phyloP scores from a whole-genome alignment of 2,113 vertebrate species.

The Gopherus flavomarginatus region DNA sequence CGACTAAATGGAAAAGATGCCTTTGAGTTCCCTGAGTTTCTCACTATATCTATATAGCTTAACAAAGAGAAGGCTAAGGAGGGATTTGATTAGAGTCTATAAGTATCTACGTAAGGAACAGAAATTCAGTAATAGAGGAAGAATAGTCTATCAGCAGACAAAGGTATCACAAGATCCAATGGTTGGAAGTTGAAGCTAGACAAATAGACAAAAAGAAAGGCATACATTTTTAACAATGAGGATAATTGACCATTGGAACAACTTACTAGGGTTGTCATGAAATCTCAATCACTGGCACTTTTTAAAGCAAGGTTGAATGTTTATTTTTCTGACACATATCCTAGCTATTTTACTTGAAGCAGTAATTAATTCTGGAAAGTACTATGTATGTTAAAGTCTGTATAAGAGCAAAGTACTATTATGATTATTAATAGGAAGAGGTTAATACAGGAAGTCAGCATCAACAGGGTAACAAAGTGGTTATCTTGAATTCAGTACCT shows the following conservation, averaged over 20 bases:
- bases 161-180: background rate
- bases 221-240: background rate
- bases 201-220: background rate
- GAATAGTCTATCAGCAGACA: background rate
- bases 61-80: no score
- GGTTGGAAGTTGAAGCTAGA: background rate
- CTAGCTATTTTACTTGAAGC: background rate
- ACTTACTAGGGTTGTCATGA: background rate
- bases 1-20: no score
- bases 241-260: background rate
- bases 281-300: background rate
- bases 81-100: background rate
- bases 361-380: background rate
- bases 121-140: background rate
- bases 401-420: background rate
- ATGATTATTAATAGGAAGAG: background rate
- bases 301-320: background rate
- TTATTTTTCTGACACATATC: background rate
- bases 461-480: background rate
- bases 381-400: background rate
- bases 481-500: background rate
- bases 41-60: no score
- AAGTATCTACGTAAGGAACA: background rate
- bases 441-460: background rate
- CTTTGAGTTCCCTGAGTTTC: no score